Evolutionary conservation across 1,140 invertebrate species (phyloP).

Genomic region (Pogonus chalceus): DNA sequence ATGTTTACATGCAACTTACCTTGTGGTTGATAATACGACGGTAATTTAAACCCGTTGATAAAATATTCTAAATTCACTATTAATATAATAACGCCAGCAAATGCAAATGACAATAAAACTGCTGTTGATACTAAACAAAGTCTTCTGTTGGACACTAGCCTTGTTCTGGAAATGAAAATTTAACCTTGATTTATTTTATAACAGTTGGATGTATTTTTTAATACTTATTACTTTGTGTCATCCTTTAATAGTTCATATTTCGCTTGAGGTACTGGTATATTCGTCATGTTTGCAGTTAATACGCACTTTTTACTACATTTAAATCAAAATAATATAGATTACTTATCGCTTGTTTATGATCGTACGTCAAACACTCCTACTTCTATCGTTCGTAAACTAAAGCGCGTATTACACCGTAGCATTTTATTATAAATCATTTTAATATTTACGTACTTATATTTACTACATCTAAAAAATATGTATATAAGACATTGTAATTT

Average conservation of each 20-base stretch:
- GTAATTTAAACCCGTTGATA: background rate
- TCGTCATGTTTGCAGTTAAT: conserved; percentile 7
- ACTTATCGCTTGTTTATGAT: too few species aligned
- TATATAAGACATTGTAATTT: too few species aligned
- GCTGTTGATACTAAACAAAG: conserved; percentile 13
- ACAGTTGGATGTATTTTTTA: background rate
- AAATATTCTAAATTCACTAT: background rate
- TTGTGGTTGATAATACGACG: background rate
- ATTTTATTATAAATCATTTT: too few species aligned
- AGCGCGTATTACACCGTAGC: too few species aligned
- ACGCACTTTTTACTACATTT: background rate
- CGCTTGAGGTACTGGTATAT: conserved; percentile 13
- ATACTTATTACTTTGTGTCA: conserved; percentile 5
- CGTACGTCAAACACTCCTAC: too few species aligned
- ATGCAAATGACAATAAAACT: conserved; percentile 11
- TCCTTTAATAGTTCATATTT: conserved; percentile 13
- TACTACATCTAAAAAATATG: too few species aligned
- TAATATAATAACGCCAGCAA: conserved; percentile 9
- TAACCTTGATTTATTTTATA: conserved; percentile 3
- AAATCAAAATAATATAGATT: too few species aligned
- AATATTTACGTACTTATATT: too few species aligned
- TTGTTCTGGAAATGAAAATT: conserved; percentile 13
- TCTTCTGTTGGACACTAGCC: conserved; percentile 13
- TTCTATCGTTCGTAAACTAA: too few species aligned
- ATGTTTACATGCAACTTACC: too few species aligned